A percentile compares a stretch with the other conserved stretches of the same genome.
These are phyloP conservation scores for Manduca sexta DNA, from an alignment of 1,140 invertebrate species.

Conservation along the genomic window DNA sequence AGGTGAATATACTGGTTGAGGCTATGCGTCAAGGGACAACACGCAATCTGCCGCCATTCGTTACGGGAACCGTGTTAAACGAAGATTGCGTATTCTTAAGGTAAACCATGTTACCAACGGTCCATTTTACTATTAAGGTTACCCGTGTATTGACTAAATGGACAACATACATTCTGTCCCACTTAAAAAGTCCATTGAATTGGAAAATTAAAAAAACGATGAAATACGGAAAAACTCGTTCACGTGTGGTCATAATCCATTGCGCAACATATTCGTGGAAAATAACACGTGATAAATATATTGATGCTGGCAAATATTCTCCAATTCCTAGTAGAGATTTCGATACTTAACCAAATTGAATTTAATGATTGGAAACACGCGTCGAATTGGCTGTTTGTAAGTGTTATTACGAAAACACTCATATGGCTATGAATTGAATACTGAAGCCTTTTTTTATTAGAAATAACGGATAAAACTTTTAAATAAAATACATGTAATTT, in stretches of 20 bases:
- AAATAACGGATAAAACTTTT: no score
- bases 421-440: no score
- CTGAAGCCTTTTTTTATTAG: no score
- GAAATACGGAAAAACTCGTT: background rate
- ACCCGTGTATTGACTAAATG: slow-evolving; percentile 4
- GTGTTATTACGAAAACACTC: no score
- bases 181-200: background rate
- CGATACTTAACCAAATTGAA: no score
- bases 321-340: no score
- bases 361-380: no score
- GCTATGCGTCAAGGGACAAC: slow-evolving; percentile 16
- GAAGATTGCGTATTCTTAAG: slow-evolving; percentile 9
- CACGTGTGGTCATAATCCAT: background rate
- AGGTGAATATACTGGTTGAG: slow-evolving; percentile 35
- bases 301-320: no score
- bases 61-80: slow-evolving; percentile 19
- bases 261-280: no score
- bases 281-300: no score
- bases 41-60: slow-evolving; percentile 20
- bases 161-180: background rate
- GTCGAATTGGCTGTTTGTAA: no score
- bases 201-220: slow-evolving; percentile 1
- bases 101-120: slow-evolving; percentile 11
- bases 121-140: slow-evolving; percentile 8
- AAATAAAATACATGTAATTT: no score